These are phyloP conservation scores for Xestoiulus laeticollis DNA, from an alignment of 2,888 invertebrate species.

Conservation along the genomic window DNA sequence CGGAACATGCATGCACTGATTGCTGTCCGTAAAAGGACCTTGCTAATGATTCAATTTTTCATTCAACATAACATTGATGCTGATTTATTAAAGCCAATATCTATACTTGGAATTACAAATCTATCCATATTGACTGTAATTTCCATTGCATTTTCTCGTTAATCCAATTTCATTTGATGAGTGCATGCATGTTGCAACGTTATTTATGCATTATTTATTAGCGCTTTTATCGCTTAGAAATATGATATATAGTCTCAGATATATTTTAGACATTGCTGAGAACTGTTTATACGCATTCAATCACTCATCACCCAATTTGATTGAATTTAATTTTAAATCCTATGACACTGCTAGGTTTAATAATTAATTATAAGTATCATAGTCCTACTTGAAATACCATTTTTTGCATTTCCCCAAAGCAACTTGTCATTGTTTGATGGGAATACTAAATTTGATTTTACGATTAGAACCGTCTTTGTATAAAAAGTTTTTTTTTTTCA, in stretches of 20 bases:
- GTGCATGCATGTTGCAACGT: not conserved
- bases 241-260: not conserved
- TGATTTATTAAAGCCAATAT: not conserved
- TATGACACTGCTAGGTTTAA: not conserved
- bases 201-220: not conserved
- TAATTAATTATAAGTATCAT: not conserved
- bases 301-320: not conserved
- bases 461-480: not conserved
- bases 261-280: not conserved
- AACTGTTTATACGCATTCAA: not conserved
- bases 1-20: not conserved
- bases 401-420: not conserved
- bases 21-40: not conserved
- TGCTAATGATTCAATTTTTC: not conserved
- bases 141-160: not conserved
- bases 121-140: not conserved
- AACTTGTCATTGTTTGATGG: slow-evolving; percentile 6
- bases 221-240: not conserved
- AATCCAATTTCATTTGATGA: not conserved
- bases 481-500: not conserved
- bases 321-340: not conserved
- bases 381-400: not conserved
- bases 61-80: not conserved
- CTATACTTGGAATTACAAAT: not conserved
- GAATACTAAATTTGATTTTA: not conserved